Evolutionary conservation across 2,888 invertebrate species (phyloP).

Genomic region (Caenorhabditis plicata): DNA sequence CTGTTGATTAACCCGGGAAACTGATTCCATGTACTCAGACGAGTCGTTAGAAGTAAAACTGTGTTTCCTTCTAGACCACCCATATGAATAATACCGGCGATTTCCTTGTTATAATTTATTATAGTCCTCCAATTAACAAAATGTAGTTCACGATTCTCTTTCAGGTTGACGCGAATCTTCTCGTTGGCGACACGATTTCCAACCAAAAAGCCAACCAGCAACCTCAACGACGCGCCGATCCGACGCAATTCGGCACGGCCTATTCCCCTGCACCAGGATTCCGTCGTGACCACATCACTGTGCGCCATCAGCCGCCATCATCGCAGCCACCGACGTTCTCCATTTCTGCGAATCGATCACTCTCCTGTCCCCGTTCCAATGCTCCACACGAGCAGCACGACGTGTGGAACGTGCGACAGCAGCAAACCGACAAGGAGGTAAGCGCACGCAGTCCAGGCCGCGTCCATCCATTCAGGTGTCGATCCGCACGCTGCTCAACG

Average conservation of each 20-base stretch:
- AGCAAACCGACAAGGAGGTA: slow-evolving; percentile 44
- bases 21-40: too few relatives aligned
- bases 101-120: too few relatives aligned
- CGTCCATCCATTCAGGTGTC: slow-evolving; percentile 31
- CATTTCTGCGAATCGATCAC: slow-evolving; percentile 32
- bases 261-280: slow-evolving; percentile 57
- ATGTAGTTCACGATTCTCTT: not conserved
- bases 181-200: slow-evolving; percentile 57
- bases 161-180: slow-evolving; percentile 40
- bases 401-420: slow-evolving; percentile 36
- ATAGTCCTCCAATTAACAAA: too few relatives aligned
- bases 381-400: slow-evolving; percentile 45
- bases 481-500: slow-evolving; percentile 54
- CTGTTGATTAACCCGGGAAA: too few relatives aligned
- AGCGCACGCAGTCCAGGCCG: slow-evolving; percentile 1
- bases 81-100: too few relatives aligned
- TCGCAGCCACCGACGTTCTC: slow-evolving; percentile 39
- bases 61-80: too few relatives aligned
- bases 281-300: slow-evolving; percentile 51
- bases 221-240: slow-evolving; percentile 45
- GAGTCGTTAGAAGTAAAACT: too few relatives aligned
- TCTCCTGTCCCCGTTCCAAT: slow-evolving; percentile 28
- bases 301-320: slow-evolving; percentile 13
- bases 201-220: slow-evolving; percentile 55
- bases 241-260: slow-evolving; percentile 49